A percentile compares a stretch with the other conserved stretches of the same genome.
These are phyloP conservation scores for Dendropsophus ebraccatus DNA, from an alignment of 2,113 vertebrate species.

Conservation along the genomic window DNA sequence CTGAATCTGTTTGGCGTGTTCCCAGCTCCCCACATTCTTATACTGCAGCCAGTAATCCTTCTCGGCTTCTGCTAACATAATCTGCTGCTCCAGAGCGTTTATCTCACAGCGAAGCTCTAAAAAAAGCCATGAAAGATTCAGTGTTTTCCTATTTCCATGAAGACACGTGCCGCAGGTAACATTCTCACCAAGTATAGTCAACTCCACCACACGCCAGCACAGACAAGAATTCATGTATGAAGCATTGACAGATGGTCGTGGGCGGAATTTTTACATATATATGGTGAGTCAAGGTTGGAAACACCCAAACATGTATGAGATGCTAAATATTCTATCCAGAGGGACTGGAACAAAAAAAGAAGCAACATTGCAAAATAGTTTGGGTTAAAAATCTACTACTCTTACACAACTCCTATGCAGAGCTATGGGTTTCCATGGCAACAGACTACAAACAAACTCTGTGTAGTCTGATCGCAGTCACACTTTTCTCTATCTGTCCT, in stretches of 20 bases:
- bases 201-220: background rate
- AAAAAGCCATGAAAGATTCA: constrained; percentile 51
- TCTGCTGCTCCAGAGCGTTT: constrained; percentile 64
- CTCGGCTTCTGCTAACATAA: constrained; percentile 67
- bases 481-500: background rate
- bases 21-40: constrained; percentile 72
- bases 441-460: background rate
- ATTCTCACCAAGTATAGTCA: background rate
- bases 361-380: background rate
- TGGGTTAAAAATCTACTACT: background rate
- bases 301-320: background rate
- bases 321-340: background rate
- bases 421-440: background rate
- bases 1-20: constrained; percentile 69
- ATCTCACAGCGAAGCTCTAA: constrained; percentile 70
- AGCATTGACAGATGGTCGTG: background rate
- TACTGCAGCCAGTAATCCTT: constrained; percentile 77
- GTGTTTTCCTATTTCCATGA: background rate
- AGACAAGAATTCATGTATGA: background rate
- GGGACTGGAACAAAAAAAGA: background rate
- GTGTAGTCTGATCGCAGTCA: background rate
- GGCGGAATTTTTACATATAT: background rate
- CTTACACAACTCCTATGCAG: background rate
- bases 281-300: background rate
- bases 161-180: constrained; percentile 21